A percentile compares a stretch with the other conserved stretches of the same genome.
Conservation (phyloP, 2,797 vertebrate genomes). For the Silurus aristotelis region DNA sequence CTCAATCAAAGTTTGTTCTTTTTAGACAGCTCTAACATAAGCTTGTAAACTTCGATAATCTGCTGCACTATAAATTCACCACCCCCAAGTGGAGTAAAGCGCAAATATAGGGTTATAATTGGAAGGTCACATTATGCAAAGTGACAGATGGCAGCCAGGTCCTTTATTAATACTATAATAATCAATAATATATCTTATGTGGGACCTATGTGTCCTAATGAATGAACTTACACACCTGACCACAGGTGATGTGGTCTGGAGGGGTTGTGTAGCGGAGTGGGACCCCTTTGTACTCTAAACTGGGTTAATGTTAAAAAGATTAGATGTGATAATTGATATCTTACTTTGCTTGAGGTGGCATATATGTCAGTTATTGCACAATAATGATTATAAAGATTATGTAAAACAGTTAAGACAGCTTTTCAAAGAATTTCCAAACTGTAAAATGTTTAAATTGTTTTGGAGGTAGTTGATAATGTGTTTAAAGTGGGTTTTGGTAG, state of each 20-base stretch:
- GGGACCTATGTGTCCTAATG: not conserved
- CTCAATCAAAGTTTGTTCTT: not conserved
- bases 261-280: not conserved
- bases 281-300: not conserved
- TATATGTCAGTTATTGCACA: not conserved
- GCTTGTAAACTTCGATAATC: not conserved
- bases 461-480: not conserved
- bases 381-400: not conserved
- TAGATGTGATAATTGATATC: not conserved
- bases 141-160: not conserved
- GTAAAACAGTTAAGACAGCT: not conserved
- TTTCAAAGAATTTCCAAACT: not conserved
- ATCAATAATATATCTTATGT: not conserved
- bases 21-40: not conserved
- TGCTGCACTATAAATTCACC: not conserved
- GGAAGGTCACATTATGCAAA: not conserved
- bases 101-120: not conserved
- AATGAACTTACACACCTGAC: not conserved
- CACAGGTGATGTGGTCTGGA: not conserved
- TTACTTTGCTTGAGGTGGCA: not conserved
- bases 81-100: not conserved
- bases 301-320: not conserved
- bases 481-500: not conserved
- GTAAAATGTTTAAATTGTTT: not conserved
- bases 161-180: not conserved